A percentile compares a stretch with the other conserved stretches of the same genome.
These are phyloP conservation scores for Drosophila watanabei DNA, from an alignment of 1,140 invertebrate genomes.

Conservation along the genomic window DNA sequence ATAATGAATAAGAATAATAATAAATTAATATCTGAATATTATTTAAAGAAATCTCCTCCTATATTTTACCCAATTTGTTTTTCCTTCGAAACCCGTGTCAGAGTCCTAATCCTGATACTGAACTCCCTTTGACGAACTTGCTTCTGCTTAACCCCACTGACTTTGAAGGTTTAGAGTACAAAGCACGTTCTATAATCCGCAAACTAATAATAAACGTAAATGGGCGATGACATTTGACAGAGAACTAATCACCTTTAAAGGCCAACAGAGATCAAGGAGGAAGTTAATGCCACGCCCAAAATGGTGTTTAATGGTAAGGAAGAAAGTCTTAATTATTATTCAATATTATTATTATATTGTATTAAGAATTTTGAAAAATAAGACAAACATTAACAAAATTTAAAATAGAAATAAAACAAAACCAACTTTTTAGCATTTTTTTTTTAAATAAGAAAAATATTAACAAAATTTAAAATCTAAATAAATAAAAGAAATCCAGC, in stretches of 20 bases:
- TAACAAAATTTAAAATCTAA: too few species aligned
- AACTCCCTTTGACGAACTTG: not conserved
- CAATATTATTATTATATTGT: too few species aligned
- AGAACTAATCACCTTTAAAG: constrained; percentile 14
- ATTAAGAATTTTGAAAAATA: not conserved
- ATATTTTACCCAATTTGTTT: too few species aligned
- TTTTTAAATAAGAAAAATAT: too few species aligned
- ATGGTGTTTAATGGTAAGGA: not conserved
- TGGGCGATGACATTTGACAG: not conserved
- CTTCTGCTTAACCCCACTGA: not conserved
- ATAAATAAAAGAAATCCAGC: too few species aligned
- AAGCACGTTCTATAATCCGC: not conserved
- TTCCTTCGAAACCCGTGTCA: not conserved
- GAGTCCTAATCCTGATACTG: not conserved
- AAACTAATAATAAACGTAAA: constrained; percentile 11
- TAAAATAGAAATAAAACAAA: too few species aligned
- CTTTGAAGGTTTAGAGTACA: not conserved
- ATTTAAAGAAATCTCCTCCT: too few species aligned
- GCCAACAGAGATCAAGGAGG: not conserved
- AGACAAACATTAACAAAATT: not conserved
- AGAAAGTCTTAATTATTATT: too few species aligned
- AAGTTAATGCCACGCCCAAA: not conserved
- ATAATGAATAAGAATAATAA: too few species aligned
- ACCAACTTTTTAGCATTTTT: too few species aligned
- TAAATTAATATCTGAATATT: too few species aligned